phyloP scores from a whole-genome alignment of 2,888 invertebrate species.

The Orthosia gracilis region DNA sequence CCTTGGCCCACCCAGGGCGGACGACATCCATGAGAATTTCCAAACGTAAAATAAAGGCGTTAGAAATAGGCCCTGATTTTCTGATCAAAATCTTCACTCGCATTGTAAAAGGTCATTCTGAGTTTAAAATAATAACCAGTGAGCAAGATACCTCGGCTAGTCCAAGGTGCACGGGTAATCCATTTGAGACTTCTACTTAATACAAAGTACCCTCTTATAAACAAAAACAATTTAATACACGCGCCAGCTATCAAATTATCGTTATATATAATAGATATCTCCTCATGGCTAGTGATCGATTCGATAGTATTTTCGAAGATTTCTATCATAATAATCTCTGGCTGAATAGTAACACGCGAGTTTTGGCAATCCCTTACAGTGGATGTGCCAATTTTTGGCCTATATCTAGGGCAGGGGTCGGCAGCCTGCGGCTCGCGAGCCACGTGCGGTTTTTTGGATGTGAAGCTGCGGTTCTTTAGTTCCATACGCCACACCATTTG shows the following conservation, averaged over 20 bases:
- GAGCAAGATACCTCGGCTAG: neutral
- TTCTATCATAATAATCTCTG: conserved; percentile 19
- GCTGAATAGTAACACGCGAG: conserved; percentile 21
- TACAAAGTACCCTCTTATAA: neutral
- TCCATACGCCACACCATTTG: too few species aligned
- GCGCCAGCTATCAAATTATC: neutral
- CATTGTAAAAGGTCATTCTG: neutral
- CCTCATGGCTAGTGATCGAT: conserved; percentile 16
- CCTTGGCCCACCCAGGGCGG: too few species aligned
- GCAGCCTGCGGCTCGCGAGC: too few species aligned
- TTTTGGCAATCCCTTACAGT: conserved; percentile 48
- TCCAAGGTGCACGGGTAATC: neutral
- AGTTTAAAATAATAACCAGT: neutral
- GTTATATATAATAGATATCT: neutral
- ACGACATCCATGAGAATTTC: too few species aligned
- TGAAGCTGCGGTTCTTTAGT: too few species aligned
- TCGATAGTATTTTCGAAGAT: conserved; percentile 27
- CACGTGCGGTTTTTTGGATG: too few species aligned
- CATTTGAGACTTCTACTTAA: neutral
- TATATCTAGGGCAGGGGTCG: neutral
- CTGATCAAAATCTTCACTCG: too few species aligned
- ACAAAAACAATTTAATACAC: neutral
- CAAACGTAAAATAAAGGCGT: too few species aligned
- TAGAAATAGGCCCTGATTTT: too few species aligned
- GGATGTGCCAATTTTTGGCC: conserved; percentile 38